Evolutionary conservation across 2,113 vertebrate genomes (phyloP), one percentile per base, ranked within the genome.

Genomic region (Excalfactoria chinensis): DNA sequence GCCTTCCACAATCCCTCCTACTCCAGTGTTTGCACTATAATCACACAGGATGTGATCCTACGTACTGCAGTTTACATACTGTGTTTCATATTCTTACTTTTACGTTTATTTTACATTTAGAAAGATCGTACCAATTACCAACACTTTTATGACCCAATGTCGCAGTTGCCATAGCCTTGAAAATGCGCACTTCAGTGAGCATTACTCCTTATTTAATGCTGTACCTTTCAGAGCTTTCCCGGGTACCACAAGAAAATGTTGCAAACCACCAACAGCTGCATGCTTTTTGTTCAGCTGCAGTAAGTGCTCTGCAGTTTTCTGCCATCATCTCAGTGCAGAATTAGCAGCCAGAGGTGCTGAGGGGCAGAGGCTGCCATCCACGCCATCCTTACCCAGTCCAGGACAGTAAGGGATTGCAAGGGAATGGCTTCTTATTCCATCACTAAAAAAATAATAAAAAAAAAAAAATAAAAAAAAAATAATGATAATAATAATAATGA

Each of bases 41-140:
- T 88, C 34, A 3, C 82, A 91, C n/a, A 90, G 67, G 26, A 34
- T 64, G 32, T 7, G 10, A 60, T 79, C 35, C 46, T 51, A 21
- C 43, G 19, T 16, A 28, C 43, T 44, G 5, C n/a, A n/a, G n/a
- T n/a, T n/a, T n/a, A n/a, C 43, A 21, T 16, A 28, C 43, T 44
- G 5, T 68, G 64, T 89, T 87, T 90, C 78, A 75, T 64, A 90
- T 28, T 75, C 73, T 79, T 70, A 59, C 67, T 94, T 37, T 37
- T 70, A 59, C 67, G 93, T 37, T 37, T 37, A 37, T 37, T 37
- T 37, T 83, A 81, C 1, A 22, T 81, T 93, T 49, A 35, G 53
- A 67, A 90, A 55, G 49, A 22, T 55, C 51, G 2, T 56, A 64
- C 35, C 1, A 3, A 6, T 34, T 77, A 63, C 30, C 51, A 84